Base-by-base conservation (phyloP, 2,113 vertebrate species). In the Chaetura pelagica region DNA sequence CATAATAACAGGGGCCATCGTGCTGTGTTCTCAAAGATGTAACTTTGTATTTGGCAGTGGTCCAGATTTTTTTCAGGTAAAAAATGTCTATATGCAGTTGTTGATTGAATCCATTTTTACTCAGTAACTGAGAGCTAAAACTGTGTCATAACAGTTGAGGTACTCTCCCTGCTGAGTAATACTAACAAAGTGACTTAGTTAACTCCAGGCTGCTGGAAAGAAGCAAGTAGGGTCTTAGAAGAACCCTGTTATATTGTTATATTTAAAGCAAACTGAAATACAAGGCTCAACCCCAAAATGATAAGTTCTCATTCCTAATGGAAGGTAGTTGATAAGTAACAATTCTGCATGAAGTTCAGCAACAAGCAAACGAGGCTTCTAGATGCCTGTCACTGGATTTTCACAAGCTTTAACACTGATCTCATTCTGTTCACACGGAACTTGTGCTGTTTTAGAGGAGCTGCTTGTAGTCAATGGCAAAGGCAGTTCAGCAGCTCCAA, bases 1-100 rank as follows among this genome's bases (percentile, higher is more conserved):
- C 6, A 1, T 35, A 8, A 1, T 27, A 38, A 69, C 17, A 9
- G 18, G 54, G 35, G 11, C 21, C 17, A 27, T 79, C 1, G 0
- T 9, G 30, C 29, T 88, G 83, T 32, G 10, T 42, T 42, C 5
- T 3, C 42, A 63, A 90, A 66, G 46, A 38, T 0, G 0, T 54
- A 64, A 89, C 59, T 87, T 69, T 23, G 48, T 26, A 51, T 55
- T 78, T 84, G 80, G 7, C 48, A 46, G 12, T 5, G 18, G 6
- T 69, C 54, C 62, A 76, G 14, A 32, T n/a, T 80, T 89, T 83
- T 83, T 35, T 62, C 22, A 34, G 49, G 18, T 76, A 76, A 72
- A 68, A 57, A 2, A 6, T 38, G 6, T 66, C 30, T 66, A 3
- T 30, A 3, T 57, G 12, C 13, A 48, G 22, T 49, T 68, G 52